Evolutionary conservation across 2,888 invertebrate genomes (phyloP), one percentile per base, ranked within the genome.

Genomic region (Blera fallax): DNA sequence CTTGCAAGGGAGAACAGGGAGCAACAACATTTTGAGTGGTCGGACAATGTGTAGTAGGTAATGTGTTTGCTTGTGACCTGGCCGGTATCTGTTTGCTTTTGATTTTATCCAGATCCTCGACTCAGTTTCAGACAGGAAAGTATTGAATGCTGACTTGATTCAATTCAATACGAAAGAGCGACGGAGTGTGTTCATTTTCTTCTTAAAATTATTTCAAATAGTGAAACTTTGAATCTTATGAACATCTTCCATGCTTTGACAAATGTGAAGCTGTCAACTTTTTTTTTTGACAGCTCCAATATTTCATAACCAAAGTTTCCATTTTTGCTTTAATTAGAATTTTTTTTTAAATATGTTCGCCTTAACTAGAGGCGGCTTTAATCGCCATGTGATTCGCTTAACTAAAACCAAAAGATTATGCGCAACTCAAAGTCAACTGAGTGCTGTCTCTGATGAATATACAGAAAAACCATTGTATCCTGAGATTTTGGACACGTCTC

Each of bases 401-500:
- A 24, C 69, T 8, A 3, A 69, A 43, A 18, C 34, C 0, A 74
- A 45, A 3, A 32, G 74, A 65, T 50, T 79, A 0, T 84, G 64
- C 16, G 52, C 74, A 1, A 58, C 74, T 21, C 84, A 84, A 48
- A 58, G 29, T 1, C 52, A 70, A 8, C 11, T 8, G 0, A 56
- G 7, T 8, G 3, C 34, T 14, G 27, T 16, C 40, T 45, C 70
- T 34, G 87, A 87, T 3, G 91, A 90, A 45, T 90, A 89, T 60
- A 84, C 85, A 0, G 89, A 87, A 1, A 88, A 88, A 48, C 89
- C 91, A 2, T 82, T 88, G 52, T 91, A 91, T 87, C 91, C 91
- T 3, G 87, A 82, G 21, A 91, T 91, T 16, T 64, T 85, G n/a
- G 95, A 96, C 89, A 83, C 93, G 6, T 94, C 95, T 0, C 91